Conservation (phyloP, 2,113 vertebrate genomes). For the Cyanistes caeruleus region DNA sequence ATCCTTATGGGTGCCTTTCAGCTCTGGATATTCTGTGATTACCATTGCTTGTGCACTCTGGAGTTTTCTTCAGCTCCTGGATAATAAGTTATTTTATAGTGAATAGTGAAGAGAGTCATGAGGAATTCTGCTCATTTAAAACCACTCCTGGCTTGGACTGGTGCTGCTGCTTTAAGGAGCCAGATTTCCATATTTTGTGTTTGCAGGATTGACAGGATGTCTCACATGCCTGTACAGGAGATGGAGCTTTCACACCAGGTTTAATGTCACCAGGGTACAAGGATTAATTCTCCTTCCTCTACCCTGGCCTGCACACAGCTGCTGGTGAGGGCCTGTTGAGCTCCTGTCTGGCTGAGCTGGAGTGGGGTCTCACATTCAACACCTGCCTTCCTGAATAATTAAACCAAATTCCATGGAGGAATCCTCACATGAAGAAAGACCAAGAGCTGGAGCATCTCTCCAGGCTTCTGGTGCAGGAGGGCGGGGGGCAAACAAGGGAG, state of each 20-base stretch:
- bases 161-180: constrained; percentile 15
- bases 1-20: not conserved
- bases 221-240: not conserved
- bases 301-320: accelerated
- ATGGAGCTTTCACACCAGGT: not conserved
- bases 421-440: not conserved
- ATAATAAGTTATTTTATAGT: not conserved
- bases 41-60: not conserved
- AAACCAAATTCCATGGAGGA: not conserved
- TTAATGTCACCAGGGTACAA: not conserved
- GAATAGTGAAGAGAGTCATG: accelerated
- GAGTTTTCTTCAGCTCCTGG: not conserved
- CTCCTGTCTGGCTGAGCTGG: not conserved
- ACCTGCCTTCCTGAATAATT: not conserved
- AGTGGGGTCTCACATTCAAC: not conserved
- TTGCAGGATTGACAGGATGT: constrained; percentile 5
- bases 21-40: not conserved
- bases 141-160: not conserved
- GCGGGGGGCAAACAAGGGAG: not conserved
- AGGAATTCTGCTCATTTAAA: not conserved
- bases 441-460: not conserved
- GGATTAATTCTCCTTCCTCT: constrained; percentile 33
- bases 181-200: constrained; percentile 14
- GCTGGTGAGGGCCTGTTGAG: not conserved
- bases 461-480: not conserved